Base-by-base conservation (phyloP, 1,140 invertebrate genomes). In the Lutraria rhynchaena region DNA sequence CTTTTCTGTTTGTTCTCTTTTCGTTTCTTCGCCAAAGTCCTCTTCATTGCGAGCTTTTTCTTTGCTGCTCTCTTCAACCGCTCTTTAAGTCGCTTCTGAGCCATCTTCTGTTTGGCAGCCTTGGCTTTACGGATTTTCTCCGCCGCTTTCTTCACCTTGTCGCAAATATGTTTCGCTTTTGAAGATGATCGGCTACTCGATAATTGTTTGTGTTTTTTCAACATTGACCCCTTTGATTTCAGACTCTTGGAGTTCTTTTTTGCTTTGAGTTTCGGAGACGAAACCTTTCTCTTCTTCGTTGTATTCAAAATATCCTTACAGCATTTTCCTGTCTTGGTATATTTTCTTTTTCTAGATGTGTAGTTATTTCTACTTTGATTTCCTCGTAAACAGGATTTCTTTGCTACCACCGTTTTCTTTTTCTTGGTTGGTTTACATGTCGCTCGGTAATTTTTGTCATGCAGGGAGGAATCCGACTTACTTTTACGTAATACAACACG, bases 31-130 rank as follows among this genome's bases (percentile, higher is more conserved):
- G 24, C 24, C 22, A 67, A 49, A 0, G 37, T 24, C 49, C n/a
- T 3, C 24, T 67, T 67, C 63, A 67, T 31, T 49, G 24, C 44
- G 33, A 46, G 37, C 44, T 67, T 67, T 27, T 67, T 67, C 22
- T 49, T 1, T 13, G 37, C 44, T 3, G 44, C 7, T 49, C 44
- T 67, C 41, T 67, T 67, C 63, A 49, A 4, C 11, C 27, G 63
- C 27, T 24, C 35, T 13, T 67, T 46, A 15, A 46, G 13, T 29
- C 63, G 41, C 44, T 13, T 17, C 58, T 29, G n/a, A 49, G n/a
- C n/a, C 29, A 37, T 29, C 29, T 24, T 51, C 24, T 67, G 63
- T 24, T 49, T 44, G 41, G 24, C 51, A 22, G n/a, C 19, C 46
- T 65, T 65, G 19, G 63, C 44, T 19, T 67, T 49, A 5, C 63